Percentiles rank a stretch among this genome's conserved stretches.
Conservation (phyloP, 2,113 vertebrate genomes). For the Numida meleagris region DNA sequence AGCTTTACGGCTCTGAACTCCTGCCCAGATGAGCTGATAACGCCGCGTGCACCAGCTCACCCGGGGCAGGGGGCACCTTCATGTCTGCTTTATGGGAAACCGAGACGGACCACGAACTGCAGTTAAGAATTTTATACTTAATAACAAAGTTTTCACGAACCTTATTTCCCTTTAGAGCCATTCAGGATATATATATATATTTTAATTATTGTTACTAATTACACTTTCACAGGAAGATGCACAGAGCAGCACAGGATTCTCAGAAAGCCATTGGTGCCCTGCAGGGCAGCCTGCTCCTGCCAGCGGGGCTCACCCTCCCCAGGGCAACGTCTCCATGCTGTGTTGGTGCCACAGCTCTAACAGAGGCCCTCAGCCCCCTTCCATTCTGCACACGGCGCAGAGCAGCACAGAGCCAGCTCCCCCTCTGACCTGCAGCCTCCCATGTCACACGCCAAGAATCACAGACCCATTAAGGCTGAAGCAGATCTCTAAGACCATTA, state of each 20-base stretch:
- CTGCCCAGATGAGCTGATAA: constrained; percentile 69
- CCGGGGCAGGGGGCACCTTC: constrained; percentile 19
- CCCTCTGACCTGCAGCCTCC: too few relatives aligned
- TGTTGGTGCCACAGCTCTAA: neutral
- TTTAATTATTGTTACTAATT: neutral
- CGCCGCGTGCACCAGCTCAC: neutral
- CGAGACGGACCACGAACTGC: neutral
- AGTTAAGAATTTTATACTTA: neutral
- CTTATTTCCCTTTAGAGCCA: neutral
- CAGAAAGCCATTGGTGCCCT: constrained; percentile 19
- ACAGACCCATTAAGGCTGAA: neutral
- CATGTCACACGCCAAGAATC: neutral
- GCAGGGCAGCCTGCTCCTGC: neutral
- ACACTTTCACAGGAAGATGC: neutral
- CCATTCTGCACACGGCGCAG: too few relatives aligned
- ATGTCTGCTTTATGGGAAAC: neutral
- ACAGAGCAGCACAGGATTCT: neutral
- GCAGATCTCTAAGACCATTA: neutral
- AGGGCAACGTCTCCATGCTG: neutral
- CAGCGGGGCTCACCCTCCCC: neutral
- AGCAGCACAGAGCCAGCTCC: neutral
- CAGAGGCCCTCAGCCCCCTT: neutral
- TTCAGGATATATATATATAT: neutral
- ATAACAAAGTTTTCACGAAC: neutral
- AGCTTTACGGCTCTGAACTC: constrained; percentile 66